Evolutionary conservation across 2,113 vertebrate species (phyloP), one percentile per base, ranked within the genome.

Genomic region (Oriolus oriolus): DNA sequence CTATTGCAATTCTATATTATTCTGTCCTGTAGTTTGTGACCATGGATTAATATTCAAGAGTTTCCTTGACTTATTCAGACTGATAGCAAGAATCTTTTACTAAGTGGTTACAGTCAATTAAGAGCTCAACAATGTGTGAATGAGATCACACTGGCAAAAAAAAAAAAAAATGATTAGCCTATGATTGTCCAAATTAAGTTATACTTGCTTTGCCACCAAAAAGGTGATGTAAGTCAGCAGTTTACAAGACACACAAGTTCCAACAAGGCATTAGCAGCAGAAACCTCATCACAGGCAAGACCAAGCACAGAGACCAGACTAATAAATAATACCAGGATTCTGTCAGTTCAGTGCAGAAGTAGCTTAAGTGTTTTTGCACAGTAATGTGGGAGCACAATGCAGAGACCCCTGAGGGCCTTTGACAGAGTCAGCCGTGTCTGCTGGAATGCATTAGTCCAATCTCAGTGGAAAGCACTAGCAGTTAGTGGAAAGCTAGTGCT

Each of bases 71-170:
- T 80, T 41, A 42, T 13, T 84, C 70, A 84, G 50, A 89, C 30
- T 69, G 89, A 87, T 30, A 73, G 61, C 1, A 1, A 61, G 53
- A 68, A 65, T 85, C 31, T 91, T 86, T 64, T 73, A 88, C 45
- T 80, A 87, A 82, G 57, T 24, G 31, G 73, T 71, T 89, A 71
- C 65, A 96, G 63, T 45, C 56, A 95, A 86, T 96, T 95, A 95
- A 89, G 80, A 93, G 53, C 60, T 69, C 86, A 92, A 88, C 49
- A 92, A 90, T 13, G 56, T 60, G 45, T 84, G 63, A 96, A 92
- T 81, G 2, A 92, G 30, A 90, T 90, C 59, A 80, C 2, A 10
- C 16, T 33, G 28, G 24, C 1, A 50, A 73, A 88, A 92, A 76
- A 81, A 54, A 54, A 61, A n/a, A 26, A 41, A 24, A 52, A 30